phyloP scores from a whole-genome alignment of 2,113 vertebrate genomes.

The Psettodes erumei region DNA sequence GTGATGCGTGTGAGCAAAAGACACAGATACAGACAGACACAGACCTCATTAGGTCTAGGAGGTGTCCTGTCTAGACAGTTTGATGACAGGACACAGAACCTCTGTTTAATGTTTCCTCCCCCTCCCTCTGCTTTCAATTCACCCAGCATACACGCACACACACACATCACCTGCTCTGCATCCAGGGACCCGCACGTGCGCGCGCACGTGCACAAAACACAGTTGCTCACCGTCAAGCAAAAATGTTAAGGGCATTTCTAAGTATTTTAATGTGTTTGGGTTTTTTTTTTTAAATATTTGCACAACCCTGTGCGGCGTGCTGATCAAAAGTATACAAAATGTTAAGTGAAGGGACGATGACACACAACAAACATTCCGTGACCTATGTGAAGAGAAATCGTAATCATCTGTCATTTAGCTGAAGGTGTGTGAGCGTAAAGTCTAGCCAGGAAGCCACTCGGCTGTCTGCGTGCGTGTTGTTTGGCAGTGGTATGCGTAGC shows the following conservation, averaged over 20 bases:
- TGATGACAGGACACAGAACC: conserved; percentile 80
- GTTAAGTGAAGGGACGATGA: not conserved
- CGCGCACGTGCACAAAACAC: no score
- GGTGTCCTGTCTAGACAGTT: conserved; percentile 79
- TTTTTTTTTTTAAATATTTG: conserved; percentile 3
- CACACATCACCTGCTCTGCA: conserved; percentile 63
- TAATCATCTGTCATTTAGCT: not conserved
- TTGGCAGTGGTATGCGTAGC: conserved; percentile 49
- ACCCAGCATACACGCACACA: conserved; percentile 42
- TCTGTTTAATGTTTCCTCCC: conserved; percentile 79
- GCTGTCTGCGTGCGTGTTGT: not conserved
- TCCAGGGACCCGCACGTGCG: conserved; percentile 29
- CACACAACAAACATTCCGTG: not conserved
- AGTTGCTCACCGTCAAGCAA: conserved; percentile 39
- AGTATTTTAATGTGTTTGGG: not conserved
- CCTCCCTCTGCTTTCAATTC: conserved; percentile 63
- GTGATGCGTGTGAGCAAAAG: conserved; percentile 11
- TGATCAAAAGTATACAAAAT: not conserved
- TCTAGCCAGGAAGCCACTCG: conserved; percentile 24
- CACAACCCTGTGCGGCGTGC: not conserved
- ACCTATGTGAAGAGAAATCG: not conserved
- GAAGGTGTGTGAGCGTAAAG: not conserved
- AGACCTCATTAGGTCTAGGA: conserved; percentile 78
- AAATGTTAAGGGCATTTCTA: conserved; percentile 32
- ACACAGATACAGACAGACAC: conserved; percentile 59